Evolutionary conservation across 2,113 vertebrate genomes (phyloP).

Genomic region (Ranitomeya variabilis): DNA sequence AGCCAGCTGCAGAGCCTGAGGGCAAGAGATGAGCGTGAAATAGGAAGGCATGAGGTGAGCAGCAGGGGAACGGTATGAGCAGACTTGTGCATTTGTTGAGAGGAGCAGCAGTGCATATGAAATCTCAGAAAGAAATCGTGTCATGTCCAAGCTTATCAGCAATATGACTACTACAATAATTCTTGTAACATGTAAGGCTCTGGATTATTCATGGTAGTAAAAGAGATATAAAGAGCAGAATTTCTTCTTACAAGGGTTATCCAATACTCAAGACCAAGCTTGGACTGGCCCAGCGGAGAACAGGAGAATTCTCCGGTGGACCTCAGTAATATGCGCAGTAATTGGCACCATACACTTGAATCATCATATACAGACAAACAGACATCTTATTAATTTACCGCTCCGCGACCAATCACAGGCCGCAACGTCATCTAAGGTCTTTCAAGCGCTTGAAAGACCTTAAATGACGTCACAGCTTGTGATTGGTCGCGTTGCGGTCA

Average conservation of each 20-base stretch:
- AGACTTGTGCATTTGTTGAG: constrained; percentile 31
- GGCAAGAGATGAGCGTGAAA: constrained; percentile 7
- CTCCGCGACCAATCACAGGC: too few relatives aligned
- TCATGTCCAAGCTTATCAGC: background rate
- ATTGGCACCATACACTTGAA: too few relatives aligned
- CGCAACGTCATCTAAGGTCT: too few relatives aligned
- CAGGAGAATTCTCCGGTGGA: too few relatives aligned
- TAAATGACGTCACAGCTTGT: too few relatives aligned
- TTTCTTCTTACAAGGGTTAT: background rate
- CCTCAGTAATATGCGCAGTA: too few relatives aligned
- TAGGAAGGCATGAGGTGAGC: constrained; percentile 35
- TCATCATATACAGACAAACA: too few relatives aligned
- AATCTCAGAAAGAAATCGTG: constrained; percentile 29
- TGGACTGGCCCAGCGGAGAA: too few relatives aligned
- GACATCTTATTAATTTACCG: too few relatives aligned
- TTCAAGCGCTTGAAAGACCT: too few relatives aligned
- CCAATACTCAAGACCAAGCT: background rate
- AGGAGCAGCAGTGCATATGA: constrained; percentile 32
- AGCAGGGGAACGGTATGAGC: background rate
- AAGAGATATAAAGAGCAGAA: background rate
- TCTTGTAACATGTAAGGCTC: background rate
- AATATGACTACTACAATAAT: background rate
- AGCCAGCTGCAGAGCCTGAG: constrained; percentile 52
- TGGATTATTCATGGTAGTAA: background rate
- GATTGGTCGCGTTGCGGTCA: too few relatives aligned